Evolutionary conservation across 2,797 vertebrate species (phyloP), one percentile per base, ranked within the genome.

Genomic region (Catostomus latipinnis): DNA sequence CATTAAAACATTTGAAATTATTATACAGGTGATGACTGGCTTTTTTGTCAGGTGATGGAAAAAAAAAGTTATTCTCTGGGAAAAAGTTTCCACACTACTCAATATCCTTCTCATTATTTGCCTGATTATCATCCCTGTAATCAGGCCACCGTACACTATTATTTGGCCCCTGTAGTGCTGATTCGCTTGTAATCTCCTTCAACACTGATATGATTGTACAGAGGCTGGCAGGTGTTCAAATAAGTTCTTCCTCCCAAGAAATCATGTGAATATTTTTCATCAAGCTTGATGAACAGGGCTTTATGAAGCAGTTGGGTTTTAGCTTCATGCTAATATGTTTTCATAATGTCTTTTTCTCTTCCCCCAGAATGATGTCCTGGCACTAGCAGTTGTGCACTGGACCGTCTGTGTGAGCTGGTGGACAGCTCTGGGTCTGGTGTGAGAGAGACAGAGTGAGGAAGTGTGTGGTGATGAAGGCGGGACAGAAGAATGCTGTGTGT

Each of bases 401-500:
- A 54, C n/a, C n/a, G 56, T 58, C 46, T 56, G 14, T 71, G 57
- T 62, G 49, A 11, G 76, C 58, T 50, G 12, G 18, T 53, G 76
- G 48, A 45, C 56, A n/a, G 53, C 54, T 76, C 50, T 54, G 34
- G 50, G 74, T 67, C 16, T 50, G 46, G 13, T 60, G 56, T 61
- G n/a, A 56, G 62, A 67, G 6, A 9, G 10, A 7, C 7, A 5
- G 34, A 76, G 14, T 6, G 11, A 90, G 85, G 87, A 90, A 94
- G 90, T 90, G 90, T 69, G 16, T 78, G 14, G 60, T 91, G 79
- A 82, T 8, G 81, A 94, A 93, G 93, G 88, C 95, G 74, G 92
- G 96, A 84, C 94, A 94, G 18, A 96, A 96, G 93, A 99, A 98
- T 86, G 96, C 97, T 0, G 97, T 98, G 70, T 95, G 95, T 85